These are phyloP conservation scores for Andrena flavipes DNA, from an alignment of 2,888 invertebrate species.

Conservation along the genomic window DNA sequence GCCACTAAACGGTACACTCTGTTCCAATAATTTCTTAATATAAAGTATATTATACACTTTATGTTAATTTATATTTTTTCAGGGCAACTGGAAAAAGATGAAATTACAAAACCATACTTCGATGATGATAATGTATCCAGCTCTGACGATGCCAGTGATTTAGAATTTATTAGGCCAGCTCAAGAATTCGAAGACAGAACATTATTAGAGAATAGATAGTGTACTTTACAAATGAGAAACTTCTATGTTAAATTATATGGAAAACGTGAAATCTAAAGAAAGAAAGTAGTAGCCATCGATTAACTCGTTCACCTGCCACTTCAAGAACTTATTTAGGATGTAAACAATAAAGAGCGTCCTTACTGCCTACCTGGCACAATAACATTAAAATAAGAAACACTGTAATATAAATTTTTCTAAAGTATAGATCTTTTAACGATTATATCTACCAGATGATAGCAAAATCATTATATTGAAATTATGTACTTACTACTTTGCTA, in stretches of 20 bases:
- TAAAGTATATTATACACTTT: neutral
- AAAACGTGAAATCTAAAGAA: constrained; percentile 20
- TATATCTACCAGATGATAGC: constrained; percentile 2
- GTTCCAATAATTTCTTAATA: neutral
- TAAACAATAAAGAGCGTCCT: constrained; percentile 10
- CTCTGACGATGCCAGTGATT: constrained; percentile 87
- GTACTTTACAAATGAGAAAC: neutral
- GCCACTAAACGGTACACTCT: constrained; percentile 78
- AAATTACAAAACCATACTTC: constrained; percentile 87
- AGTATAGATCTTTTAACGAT: constrained; percentile 2
- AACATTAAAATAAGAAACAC: constrained; percentile 5
- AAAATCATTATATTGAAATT: neutral
- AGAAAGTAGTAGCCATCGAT: constrained; percentile 16
- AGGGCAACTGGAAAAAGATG: constrained; percentile 61
- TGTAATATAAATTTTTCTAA: constrained; percentile 12
- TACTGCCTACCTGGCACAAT: neutral
- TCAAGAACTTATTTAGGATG: constrained; percentile 1
- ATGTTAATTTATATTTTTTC: constrained; percentile 32
- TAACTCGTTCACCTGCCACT: constrained; percentile 6
- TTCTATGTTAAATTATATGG: constrained; percentile 23
- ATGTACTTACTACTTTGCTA: neutral
- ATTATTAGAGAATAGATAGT: constrained; percentile 56
- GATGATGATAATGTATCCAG: constrained; percentile 89
- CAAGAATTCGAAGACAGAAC: constrained; percentile 76
- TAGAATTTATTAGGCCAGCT: constrained; percentile 86